Conservation (phyloP, 37 sponge, comb jelly and placozoan species). For the Chondrilla cf. caribensis region DNA sequence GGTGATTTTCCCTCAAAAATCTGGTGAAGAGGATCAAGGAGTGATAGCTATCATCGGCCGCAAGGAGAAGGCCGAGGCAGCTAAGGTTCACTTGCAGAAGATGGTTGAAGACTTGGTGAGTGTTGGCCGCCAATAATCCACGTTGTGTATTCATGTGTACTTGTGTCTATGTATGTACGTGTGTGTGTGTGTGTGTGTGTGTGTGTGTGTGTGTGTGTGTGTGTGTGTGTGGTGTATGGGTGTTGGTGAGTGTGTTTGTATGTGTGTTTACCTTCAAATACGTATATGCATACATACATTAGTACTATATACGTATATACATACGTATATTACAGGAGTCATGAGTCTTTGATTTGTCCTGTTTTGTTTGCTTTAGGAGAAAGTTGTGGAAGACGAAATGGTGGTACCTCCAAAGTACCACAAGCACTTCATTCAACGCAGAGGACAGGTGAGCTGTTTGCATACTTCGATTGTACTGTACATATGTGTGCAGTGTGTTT, state of each 20-base stretch:
- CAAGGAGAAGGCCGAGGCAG: slow-evolving; percentile 62
- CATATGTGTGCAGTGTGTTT: not conserved
- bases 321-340: not conserved
- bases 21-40: slow-evolving; percentile 66
- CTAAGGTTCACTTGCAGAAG: slow-evolving; percentile 60
- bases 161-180: not conserved
- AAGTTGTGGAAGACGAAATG: slow-evolving; percentile 75
- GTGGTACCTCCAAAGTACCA: slow-evolving; percentile 68
- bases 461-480: not conserved
- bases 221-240: too few relatives aligned
- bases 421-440: slow-evolving; percentile 70
- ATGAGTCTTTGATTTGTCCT: not conserved
- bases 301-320: not conserved
- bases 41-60: slow-evolving; percentile 78
- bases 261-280: too few relatives aligned
- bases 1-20: slow-evolving; percentile 78
- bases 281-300: too few relatives aligned
- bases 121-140: not conserved
- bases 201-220: slow-evolving; percentile 10
- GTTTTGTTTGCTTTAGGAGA: slow-evolving; percentile 49
- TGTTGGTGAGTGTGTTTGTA: too few relatives aligned
- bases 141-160: not conserved
- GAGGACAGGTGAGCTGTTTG: slow-evolving; percentile 66
- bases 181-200: slow-evolving; percentile 8
- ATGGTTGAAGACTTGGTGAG: slow-evolving; percentile 75